These are phyloP conservation scores for Echinops telfairi DNA, from an alignment of 2,113 vertebrate species.

Conservation along the genomic window DNA sequence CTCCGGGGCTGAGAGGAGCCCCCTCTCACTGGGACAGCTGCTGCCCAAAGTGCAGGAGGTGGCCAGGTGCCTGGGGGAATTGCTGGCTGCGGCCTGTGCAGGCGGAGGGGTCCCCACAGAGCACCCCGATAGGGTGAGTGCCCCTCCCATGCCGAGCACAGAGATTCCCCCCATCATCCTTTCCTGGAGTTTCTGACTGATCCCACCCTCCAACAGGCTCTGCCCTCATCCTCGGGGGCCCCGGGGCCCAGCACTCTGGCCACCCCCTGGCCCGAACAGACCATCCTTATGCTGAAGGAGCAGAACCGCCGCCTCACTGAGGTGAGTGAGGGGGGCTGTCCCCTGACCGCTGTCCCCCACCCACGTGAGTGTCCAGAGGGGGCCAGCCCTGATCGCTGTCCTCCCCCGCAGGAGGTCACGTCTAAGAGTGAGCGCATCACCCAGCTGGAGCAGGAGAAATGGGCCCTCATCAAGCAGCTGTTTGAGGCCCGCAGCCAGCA, in stretches of 20 bases:
- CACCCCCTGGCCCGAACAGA: slow-evolving; percentile 86
- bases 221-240: slow-evolving; percentile 67
- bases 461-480: slow-evolving; percentile 96
- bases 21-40: slow-evolving; percentile 87
- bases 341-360: too few species aligned
- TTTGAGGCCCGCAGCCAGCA: slow-evolving; percentile 92
- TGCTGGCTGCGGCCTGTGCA: slow-evolving; percentile 88
- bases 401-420: slow-evolving; percentile 91
- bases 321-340: slow-evolving; percentile 79
- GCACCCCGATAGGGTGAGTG: background rate
- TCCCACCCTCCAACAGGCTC: slow-evolving; percentile 79
- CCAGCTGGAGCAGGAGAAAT: slow-evolving; percentile 98
- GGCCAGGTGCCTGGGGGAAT: slow-evolving; percentile 93
- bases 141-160: background rate
- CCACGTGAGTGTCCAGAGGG: too few species aligned
- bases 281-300: slow-evolving; percentile 95
- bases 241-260: slow-evolving; percentile 16
- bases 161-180: too few species aligned
- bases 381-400: background rate
- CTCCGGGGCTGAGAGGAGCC: slow-evolving; percentile 87
- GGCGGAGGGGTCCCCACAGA: slow-evolving; percentile 85
- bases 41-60: slow-evolving; percentile 95
- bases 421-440: slow-evolving; percentile 95
- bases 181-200: background rate
- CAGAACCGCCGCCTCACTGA: slow-evolving; percentile 97